phyloP scores from a whole-genome alignment of 2,888 invertebrate species.

The Cerastis leucographa region DNA sequence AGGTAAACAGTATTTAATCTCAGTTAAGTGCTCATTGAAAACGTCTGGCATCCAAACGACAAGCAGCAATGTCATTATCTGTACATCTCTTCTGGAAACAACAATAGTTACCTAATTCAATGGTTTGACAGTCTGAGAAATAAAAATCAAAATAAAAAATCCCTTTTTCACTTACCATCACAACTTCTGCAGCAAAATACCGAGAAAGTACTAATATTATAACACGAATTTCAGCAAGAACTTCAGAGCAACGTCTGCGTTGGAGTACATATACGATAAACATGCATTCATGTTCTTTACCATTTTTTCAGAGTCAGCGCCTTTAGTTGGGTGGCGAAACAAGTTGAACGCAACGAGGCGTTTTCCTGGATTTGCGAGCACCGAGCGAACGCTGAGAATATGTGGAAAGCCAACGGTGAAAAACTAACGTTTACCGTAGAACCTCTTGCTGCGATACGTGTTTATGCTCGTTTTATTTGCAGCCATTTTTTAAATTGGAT shows the following conservation, averaged over 20 bases:
- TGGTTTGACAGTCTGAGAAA: neutral
- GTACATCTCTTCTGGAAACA: neutral
- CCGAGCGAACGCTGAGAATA: slow-evolving; percentile 65
- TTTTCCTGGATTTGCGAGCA: slow-evolving; percentile 69
- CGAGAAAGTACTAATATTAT: slow-evolving; percentile 14
- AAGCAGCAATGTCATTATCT: neutral
- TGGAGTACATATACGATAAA: slow-evolving; percentile 37
- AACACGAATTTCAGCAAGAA: slow-evolving; percentile 23
- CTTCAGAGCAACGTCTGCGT: slow-evolving; percentile 21
- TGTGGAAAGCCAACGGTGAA: slow-evolving; percentile 49
- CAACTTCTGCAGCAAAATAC: slow-evolving; percentile 2
- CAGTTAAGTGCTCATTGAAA: neutral
- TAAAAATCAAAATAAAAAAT: no score
- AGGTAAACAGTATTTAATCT: slow-evolving; percentile 5
- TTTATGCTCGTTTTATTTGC: slow-evolving; percentile 34
- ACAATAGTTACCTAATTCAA: neutral
- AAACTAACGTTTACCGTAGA: slow-evolving; percentile 51
- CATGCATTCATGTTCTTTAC: slow-evolving; percentile 46
- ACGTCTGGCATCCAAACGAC: neutral
- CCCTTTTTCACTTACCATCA: neutral
- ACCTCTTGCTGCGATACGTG: slow-evolving; percentile 21
- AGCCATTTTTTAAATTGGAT: slow-evolving; percentile 42
- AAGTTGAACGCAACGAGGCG: slow-evolving; percentile 74
- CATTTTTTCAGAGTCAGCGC: slow-evolving; percentile 65
- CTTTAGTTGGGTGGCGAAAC: slow-evolving; percentile 65